Evolutionary conservation across 2,888 invertebrate species (phyloP).

Genomic region (Gandaritis pyraliata): DNA sequence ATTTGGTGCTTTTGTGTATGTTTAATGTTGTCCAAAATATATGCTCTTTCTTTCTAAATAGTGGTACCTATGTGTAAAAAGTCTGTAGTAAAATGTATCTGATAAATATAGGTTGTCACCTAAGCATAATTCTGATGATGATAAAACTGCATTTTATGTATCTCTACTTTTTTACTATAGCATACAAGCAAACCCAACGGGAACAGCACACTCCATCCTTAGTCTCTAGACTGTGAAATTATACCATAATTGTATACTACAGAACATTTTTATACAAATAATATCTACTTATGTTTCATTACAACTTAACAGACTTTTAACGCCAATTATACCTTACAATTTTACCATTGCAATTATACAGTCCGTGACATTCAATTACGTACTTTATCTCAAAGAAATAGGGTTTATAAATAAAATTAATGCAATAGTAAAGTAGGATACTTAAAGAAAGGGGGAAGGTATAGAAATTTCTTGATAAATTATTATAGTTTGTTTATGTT

Average conservation of each 20-base stretch:
- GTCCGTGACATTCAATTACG: slow-evolving; percentile 33
- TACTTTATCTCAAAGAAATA: slow-evolving; percentile 42
- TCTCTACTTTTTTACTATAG: not conserved
- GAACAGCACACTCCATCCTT: slow-evolving; percentile 30
- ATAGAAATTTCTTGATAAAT: slow-evolving; percentile 70
- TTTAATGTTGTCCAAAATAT: too few species aligned
- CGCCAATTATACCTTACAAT: slow-evolving; percentile 69
- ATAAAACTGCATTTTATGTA: too few species aligned
- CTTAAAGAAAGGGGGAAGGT: slow-evolving; percentile 68
- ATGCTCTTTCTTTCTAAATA: too few species aligned
- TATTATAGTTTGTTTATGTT: slow-evolving; percentile 77
- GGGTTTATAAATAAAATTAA: slow-evolving; percentile 29
- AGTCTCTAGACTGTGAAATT: slow-evolving; percentile 62
- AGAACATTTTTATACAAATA: slow-evolving; percentile 65
- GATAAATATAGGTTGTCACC: too few species aligned
- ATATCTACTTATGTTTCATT: slow-evolving; percentile 78
- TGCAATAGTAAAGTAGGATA: slow-evolving; percentile 8
- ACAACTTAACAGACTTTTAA: slow-evolving; percentile 80
- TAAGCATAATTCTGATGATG: too few species aligned
- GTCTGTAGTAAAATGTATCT: too few species aligned
- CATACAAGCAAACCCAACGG: slow-evolving; percentile 13
- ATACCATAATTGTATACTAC: slow-evolving; percentile 66
- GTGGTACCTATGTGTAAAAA: too few species aligned
- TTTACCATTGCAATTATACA: slow-evolving; percentile 36
- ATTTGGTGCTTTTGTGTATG: too few species aligned